Evolutionary conservation across 1,140 invertebrate genomes (phyloP), one percentile per base, ranked within the genome.

Genomic region (Frieseomelitta varia): DNA sequence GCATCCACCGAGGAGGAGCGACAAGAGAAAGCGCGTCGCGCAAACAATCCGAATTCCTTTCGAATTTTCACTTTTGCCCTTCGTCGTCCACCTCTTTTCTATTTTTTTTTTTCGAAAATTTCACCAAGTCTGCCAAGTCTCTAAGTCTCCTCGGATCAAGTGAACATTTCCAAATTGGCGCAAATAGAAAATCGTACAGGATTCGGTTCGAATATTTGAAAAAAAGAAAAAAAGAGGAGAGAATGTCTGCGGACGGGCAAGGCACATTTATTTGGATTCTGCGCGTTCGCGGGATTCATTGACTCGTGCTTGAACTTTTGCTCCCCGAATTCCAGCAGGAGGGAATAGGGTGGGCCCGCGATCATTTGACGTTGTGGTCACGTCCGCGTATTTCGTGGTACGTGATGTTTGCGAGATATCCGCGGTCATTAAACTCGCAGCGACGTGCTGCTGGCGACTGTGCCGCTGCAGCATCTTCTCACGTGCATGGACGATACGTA

Each of bases 401-500:
- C 91, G 90, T 92, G 90, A 90, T 92, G 90, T 91, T 92, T 91
- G 90, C 75, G 87, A 77, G 86, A 86, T 90, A 87, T 84, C 79
- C 83, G 77, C 91, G 87, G 91, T 92, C 88, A 92, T 92, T 92
- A 90, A 91, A 91, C 86, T 87, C 81, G 58, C 27, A 69, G 80
- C 68, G 79, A 84, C 77, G 78, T 84, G 77, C 61, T 39, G 51
- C 51, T 6, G 6, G 69, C 53, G 12, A 47, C 30, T 19, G n/a
- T 47, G 19, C 39, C 39, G 39, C 30, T 30, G 30, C 51, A 30
- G 39, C 55, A 79, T 63, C 75, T 71, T 61, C 67, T n/a, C 8
- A 19, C 3, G 6, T 1, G 58, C 21, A 19, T 8, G 51, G 39
- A 27, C n/a, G 30, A 24, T 15, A 19, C 3, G 65, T 51, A 67